A percentile compares a stretch with the other conserved stretches of the same genome.
These are phyloP conservation scores for Anadara kagoshimensis DNA, from an alignment of 1,140 invertebrate species.

Conservation along the genomic window DNA sequence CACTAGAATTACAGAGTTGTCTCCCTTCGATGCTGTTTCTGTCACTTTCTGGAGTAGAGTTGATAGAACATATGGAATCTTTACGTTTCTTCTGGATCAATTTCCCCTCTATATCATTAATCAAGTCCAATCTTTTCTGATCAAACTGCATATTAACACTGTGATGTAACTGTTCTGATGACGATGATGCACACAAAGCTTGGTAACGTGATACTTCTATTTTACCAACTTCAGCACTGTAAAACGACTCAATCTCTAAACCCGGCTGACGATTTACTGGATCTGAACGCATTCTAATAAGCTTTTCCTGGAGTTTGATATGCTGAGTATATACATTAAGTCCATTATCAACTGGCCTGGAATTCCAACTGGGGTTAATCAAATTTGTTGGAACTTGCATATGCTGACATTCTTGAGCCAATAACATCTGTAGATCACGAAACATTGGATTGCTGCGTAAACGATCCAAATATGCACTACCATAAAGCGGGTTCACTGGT, in stretches of 20 bases:
- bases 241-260: conserved; percentile 31
- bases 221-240: conserved; percentile 43
- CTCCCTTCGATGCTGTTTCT: not conserved
- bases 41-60: not conserved
- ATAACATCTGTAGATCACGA: conserved; percentile 41
- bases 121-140: conserved; percentile 36
- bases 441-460: conserved; percentile 45
- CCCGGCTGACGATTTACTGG: conserved; percentile 7
- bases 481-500: conserved; percentile 1
- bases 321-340: conserved; percentile 35
- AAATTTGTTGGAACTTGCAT: conserved; percentile 42
- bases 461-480: conserved; percentile 28
- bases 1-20: not conserved
- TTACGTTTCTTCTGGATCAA: not conserved
- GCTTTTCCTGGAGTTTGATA: conserved; percentile 42
- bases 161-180: conserved; percentile 13
- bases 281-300: conserved; percentile 26
- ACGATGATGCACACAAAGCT: conserved; percentile 41
- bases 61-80: not conserved
- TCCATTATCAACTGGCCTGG: conserved; percentile 13
- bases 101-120: conserved; percentile 8
- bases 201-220: conserved; percentile 50
- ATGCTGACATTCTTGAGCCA: conserved; percentile 41
- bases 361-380: conserved; percentile 14
- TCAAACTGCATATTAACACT: conserved; percentile 45